Conservation (phyloP, 2,113 vertebrate genomes). For the Indicator maculatus region DNA sequence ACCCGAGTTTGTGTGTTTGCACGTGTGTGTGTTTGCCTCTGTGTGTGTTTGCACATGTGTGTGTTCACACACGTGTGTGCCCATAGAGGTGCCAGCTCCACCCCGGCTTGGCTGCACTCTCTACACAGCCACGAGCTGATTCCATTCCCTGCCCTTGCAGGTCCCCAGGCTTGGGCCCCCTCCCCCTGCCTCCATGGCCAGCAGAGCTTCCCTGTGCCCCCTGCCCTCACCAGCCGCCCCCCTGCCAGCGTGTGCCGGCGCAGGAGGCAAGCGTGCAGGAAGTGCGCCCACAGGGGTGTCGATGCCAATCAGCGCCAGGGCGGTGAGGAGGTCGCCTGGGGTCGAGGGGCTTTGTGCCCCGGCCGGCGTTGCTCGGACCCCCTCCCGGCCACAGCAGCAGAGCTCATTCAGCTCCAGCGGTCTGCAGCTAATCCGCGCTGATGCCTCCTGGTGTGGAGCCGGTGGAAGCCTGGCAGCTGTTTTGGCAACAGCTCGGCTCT, state of each 20-base stretch:
- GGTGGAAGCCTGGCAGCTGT: not conserved
- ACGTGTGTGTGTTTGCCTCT: no score
- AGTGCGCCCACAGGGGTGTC: not conserved
- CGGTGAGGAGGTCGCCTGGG: not conserved
- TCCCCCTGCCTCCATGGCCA: not conserved
- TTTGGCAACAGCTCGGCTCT: not conserved
- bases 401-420: slow-evolving; percentile 34
- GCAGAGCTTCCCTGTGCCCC: not conserved
- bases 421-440: slow-evolving; percentile 43
- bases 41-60: no score
- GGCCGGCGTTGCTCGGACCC: not conserved
- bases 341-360: not conserved
- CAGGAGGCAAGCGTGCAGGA: not conserved
- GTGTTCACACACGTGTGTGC: not conserved
- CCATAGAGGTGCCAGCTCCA: not conserved
- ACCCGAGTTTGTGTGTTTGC: no score
- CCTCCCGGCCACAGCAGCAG: not conserved
- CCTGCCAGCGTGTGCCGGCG: not conserved
- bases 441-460: not conserved
- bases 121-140: not conserved
- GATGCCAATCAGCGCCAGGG: not conserved
- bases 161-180: not conserved
- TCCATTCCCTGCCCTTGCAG: not conserved
- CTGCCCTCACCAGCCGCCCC: not conserved
- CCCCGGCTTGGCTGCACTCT: not conserved